Base-by-base conservation (phyloP, 1,140 invertebrate species). In the Zaprionus capensis region DNA sequence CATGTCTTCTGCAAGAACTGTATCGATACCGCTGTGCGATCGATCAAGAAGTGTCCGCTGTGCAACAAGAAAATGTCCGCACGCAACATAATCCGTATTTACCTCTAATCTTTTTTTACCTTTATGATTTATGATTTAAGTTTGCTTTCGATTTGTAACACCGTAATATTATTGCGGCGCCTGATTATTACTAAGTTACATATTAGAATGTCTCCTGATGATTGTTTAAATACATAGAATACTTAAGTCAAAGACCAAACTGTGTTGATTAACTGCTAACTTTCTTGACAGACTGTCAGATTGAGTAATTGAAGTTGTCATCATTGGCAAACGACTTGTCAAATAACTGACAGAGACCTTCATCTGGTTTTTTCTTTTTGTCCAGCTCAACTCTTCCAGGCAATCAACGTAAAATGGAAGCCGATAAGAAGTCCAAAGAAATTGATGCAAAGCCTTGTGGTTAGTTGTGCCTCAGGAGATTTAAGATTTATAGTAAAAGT, bases 1-100 rank as follows among this genome's bases (percentile, higher is more conserved):
- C 85, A 90, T 22, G 65, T 90, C 15, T 90, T 90, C 15, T 90
- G 85, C 31, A 74, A 68, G 0, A 14, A 1, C 0, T 90, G 85
- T 38, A 77, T 90, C 1, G n/a, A 71, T 20, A 11, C 44, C 17
- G 82, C 74, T 12, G 36, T 81, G 15, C 41, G 34, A 3, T 12
- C 64, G 7, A 51, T 71, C 0, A 72, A 71, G 34, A 90, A 90
- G 15, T 90, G 85, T 14, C 85, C 85, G 0, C 15, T 90, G 15
- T 90, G 85, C 34, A 80, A 91, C 55, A 80, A 75, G 26, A 91
- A 71, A 38, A 4, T 82, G 0, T 59, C 66, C 1, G 7, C 5
- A 0, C 76, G 80, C 3, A 74, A 81, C 7, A 31, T 57, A 26
- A 56, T 44, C 4, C 86, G 85, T 4, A 81, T 90, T 51, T 91